Evolutionary conservation across 2,797 vertebrate species (phyloP).

Genomic region (Remorina albescens): DNA sequence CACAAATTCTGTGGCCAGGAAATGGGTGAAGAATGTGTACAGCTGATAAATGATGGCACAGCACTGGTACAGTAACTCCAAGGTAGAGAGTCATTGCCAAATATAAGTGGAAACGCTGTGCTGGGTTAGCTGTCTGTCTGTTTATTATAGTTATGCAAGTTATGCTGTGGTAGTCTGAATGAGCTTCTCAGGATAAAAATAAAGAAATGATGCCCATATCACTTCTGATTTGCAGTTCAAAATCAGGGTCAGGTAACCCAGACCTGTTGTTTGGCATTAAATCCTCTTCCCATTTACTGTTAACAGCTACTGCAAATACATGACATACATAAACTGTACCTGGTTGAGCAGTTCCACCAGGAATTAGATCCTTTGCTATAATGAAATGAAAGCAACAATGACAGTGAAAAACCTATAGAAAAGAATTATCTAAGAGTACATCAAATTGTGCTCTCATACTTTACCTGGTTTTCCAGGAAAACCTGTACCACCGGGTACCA

Average conservation of each 20-base stretch:
- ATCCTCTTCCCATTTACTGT: neutral
- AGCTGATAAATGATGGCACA: slow-evolving; percentile 19
- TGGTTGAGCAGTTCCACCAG: slow-evolving; percentile 75
- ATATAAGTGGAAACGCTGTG: slow-evolving; percentile 16
- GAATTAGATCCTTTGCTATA: slow-evolving; percentile 71
- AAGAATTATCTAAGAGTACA: neutral
- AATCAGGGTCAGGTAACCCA: no score
- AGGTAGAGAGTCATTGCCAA: slow-evolving; percentile 22
- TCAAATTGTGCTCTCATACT: neutral
- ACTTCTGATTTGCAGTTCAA: neutral
- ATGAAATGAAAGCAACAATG: slow-evolving; percentile 27
- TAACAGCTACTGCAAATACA: neutral
- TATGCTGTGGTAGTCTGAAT: slow-evolving; percentile 1
- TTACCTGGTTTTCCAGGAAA: slow-evolving; percentile 75
- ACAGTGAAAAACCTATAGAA: neutral
- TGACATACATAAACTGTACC: slow-evolving; percentile 60
- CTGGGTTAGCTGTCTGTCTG: slow-evolving; percentile 11
- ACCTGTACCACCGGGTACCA: slow-evolving; percentile 64
- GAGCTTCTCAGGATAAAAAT: neutral
- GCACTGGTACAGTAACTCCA: slow-evolving; percentile 10
- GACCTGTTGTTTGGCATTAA: no score
- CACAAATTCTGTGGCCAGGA: slow-evolving; percentile 29
- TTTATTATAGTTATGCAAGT: neutral
- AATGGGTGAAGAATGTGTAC: slow-evolving; percentile 13
- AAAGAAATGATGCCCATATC: neutral